phyloP scores from a whole-genome alignment of 2,888 invertebrate species.

The Notodonta ziczac region DNA sequence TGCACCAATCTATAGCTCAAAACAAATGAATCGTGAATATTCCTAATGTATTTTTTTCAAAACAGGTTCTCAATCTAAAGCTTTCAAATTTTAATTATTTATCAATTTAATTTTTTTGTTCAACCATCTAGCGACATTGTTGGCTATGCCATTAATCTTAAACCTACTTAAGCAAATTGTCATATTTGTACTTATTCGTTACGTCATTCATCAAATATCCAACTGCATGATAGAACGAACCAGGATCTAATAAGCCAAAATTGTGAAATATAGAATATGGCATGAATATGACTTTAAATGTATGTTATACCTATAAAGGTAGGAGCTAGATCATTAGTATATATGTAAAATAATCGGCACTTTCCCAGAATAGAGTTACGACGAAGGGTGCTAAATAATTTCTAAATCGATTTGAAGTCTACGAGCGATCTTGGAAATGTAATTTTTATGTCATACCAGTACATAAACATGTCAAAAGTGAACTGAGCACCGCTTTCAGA shows the following conservation, averaged over 20 bases:
- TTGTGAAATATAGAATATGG: slow-evolving; percentile 1
- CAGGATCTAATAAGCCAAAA: slow-evolving; percentile 4
- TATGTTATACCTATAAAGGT: background rate
- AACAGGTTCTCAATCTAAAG: background rate
- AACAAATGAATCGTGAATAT: too few relatives aligned
- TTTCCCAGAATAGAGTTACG: too few relatives aligned
- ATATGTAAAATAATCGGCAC: too few relatives aligned
- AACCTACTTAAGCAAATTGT: slow-evolving; percentile 1
- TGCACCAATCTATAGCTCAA: too few relatives aligned
- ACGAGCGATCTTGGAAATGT: too few relatives aligned
- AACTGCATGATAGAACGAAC: background rate
- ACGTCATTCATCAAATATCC: slow-evolving; percentile 2
- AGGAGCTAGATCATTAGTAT: too few relatives aligned
- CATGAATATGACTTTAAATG: slow-evolving; percentile 1
- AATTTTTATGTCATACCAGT: too few relatives aligned
- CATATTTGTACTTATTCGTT: slow-evolving; percentile 6
- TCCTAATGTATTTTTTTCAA: background rate
- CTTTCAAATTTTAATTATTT: background rate
- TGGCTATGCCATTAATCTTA: slow-evolving; percentile 1
- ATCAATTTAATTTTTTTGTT: slow-evolving; percentile 1
- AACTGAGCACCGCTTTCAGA: too few relatives aligned
- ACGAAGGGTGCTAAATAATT: too few relatives aligned
- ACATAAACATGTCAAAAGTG: too few relatives aligned
- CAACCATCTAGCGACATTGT: background rate
- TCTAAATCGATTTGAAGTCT: too few relatives aligned